phyloP scores from a whole-genome alignment of 2,888 invertebrate species.

The Oligia fasciuncula region DNA sequence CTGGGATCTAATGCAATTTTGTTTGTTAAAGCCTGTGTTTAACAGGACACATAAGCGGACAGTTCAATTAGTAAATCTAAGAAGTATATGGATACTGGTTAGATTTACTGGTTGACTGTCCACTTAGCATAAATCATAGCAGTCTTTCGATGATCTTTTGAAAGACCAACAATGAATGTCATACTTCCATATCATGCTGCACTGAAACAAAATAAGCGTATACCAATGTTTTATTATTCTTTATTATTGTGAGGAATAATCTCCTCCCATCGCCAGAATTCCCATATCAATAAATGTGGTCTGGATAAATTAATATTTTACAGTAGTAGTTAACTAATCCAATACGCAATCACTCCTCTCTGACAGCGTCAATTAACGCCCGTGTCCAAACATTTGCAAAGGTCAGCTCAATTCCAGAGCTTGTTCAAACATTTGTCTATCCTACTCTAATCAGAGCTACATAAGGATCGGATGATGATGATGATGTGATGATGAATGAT shows the following conservation, averaged over 20 bases:
- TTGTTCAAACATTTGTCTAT: conserved; percentile 19
- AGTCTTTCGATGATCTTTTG: neutral
- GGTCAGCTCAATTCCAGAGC: conserved; percentile 2
- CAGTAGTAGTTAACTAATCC: conserved; percentile 2
- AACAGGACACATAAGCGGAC: no score
- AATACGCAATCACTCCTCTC: conserved; percentile 2
- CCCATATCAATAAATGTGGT: neutral
- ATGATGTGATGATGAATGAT: neutral
- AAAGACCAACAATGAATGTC: neutral
- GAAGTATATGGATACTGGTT: no score
- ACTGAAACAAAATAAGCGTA: neutral
- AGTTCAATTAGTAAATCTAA: no score
- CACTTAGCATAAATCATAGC: neutral
- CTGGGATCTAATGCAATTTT: neutral
- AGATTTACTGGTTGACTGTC: neutral
- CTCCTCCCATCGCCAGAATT: neutral
- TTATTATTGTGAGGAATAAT: neutral
- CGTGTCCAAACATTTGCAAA: conserved; percentile 4
- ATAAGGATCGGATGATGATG: neutral
- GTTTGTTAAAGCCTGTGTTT: no score
- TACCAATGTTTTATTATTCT: neutral
- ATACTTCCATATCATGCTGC: neutral
- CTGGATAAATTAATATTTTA: neutral
- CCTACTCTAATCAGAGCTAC: conserved; percentile 7
- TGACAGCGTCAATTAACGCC: neutral